Base-by-base conservation (phyloP, 2,888 invertebrate species). In the Pocota personata region DNA sequence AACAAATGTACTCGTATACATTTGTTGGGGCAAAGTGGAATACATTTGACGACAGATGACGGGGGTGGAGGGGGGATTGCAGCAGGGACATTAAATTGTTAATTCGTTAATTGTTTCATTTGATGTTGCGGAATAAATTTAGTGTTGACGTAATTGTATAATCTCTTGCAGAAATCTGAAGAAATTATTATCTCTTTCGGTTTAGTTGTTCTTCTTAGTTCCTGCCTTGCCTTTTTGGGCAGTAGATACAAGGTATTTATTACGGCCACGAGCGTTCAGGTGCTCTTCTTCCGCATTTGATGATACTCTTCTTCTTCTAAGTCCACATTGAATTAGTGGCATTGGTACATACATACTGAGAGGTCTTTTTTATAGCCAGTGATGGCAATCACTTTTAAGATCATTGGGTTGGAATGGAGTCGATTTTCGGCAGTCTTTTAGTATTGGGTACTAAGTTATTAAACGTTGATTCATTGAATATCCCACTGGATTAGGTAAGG, bases 71-170 rank as follows among this genome's bases (percentile, higher is more conserved):
- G 5, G 48, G 32, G 19, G 8, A 48, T 19, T 32, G 14, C 62
- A 12, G 21, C 21, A 48, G 48, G 21, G 32, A n/a, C 16, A 27
- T 30, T 55, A 16, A 40, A 55, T 69, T 69, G 16, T 30, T 55
- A 46, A 69, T 69, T 55, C 27, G 55, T 69, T 69, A 69, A 69
- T 69, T 69, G 40, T 55, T 40, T 55, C 40, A 43, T 69, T 52
- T 69, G 27, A 37, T 50, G 35, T 50, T 52, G 24, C 32, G 21
- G 50, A 52, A 21, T 37, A 14, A 16, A 50, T 67, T 35, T 50
- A 27, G 16, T 55, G 14, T 16, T 50, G n/a, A 27, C 24, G 27
- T 50, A 24, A 50, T 24, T 50, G 2, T 19, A 19, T 12, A 12
- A 19, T 4, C 16, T 57, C 12, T 19, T 32, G 12, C 12, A 19